Conservation (phyloP, 2,888 invertebrate genomes). For the Metacarcinus magister region DNA sequence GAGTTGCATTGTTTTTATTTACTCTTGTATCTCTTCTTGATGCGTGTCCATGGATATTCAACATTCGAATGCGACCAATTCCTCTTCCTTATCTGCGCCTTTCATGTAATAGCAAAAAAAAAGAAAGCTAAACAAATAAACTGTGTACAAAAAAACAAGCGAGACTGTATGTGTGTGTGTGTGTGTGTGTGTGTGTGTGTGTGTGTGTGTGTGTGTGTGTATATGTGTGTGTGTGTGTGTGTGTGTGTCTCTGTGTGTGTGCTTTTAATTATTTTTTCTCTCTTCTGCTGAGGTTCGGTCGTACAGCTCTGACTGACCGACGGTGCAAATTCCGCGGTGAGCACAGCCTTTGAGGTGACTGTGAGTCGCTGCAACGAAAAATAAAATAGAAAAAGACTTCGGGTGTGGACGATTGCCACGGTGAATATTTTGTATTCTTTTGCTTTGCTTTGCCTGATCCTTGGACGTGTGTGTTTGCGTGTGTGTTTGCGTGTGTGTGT, state of each 20-base stretch:
- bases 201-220: slow-evolving; percentile 58
- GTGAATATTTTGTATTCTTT: slow-evolving; percentile 38
- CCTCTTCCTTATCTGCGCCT: no score
- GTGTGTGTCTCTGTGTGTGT: slow-evolving; percentile 56
- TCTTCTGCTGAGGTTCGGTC: slow-evolving; percentile 6
- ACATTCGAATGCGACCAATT: no score
- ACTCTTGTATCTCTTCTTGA: no score
- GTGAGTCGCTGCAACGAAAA: background rate
- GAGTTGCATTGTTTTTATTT: no score
- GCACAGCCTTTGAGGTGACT: slow-evolving; percentile 12
- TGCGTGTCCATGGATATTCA: no score
- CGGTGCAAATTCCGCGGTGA: slow-evolving; percentile 48
- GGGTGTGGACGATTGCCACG: slow-evolving; percentile 64
- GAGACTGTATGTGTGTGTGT: no score
- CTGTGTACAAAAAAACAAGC: no score
- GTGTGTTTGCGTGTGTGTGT: slow-evolving; percentile 38
- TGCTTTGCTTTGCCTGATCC: slow-evolving; percentile 41
- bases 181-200: background rate
- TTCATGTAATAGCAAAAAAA: no score
- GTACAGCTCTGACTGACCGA: slow-evolving; percentile 17
- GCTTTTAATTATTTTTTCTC: slow-evolving; percentile 9
- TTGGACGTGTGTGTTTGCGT: background rate
- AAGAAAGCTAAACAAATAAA: no score
- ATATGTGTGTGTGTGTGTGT: slow-evolving; percentile 59
- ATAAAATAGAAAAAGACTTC: background rate